phyloP scores from a whole-genome alignment of 2,888 invertebrate species.

The Hypsopygia costalis region DNA sequence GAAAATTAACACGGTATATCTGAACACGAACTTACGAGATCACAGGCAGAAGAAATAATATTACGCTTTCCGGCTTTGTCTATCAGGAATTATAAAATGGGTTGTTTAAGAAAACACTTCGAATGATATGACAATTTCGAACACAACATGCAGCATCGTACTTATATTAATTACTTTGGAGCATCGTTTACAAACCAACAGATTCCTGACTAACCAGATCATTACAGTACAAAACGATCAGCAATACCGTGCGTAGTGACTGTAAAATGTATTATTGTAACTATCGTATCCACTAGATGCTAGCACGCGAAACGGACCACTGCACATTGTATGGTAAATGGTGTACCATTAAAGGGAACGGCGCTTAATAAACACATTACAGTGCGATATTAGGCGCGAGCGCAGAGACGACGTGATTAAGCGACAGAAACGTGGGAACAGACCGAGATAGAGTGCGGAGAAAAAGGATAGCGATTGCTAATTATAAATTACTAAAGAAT shows the following conservation, averaged over 20 bases:
- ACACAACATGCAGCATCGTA: neutral
- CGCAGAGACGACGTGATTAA: slow-evolving; percentile 65
- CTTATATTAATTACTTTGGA: too few relatives aligned
- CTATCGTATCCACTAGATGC: slow-evolving; percentile 49
- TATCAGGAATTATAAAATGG: too few relatives aligned
- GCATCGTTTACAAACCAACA: slow-evolving; percentile 8
- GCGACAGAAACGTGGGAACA: slow-evolving; percentile 71
- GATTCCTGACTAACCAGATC: neutral
- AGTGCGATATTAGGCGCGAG: slow-evolving; percentile 70
- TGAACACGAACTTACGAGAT: too few relatives aligned
- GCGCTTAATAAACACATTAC: slow-evolving; percentile 77
- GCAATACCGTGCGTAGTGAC: slow-evolving; percentile 20
- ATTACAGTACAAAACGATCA: slow-evolving; percentile 20
- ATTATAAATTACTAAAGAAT: neutral
- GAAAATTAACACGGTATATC: too few relatives aligned
- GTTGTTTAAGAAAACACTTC: too few relatives aligned
- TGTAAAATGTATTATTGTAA: slow-evolving; percentile 36
- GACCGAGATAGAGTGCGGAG: slow-evolving; percentile 46
- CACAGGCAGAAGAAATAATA: too few relatives aligned
- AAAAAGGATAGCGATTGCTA: slow-evolving; percentile 35
- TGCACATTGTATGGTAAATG: slow-evolving; percentile 59
- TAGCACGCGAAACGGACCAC: slow-evolving; percentile 58
- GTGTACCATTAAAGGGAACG: slow-evolving; percentile 67
- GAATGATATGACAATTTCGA: neutral
- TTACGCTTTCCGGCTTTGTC: too few relatives aligned